Evolutionary conservation across 2,113 vertebrate genomes (phyloP).

Genomic region (Ploceus nigricollis): DNA sequence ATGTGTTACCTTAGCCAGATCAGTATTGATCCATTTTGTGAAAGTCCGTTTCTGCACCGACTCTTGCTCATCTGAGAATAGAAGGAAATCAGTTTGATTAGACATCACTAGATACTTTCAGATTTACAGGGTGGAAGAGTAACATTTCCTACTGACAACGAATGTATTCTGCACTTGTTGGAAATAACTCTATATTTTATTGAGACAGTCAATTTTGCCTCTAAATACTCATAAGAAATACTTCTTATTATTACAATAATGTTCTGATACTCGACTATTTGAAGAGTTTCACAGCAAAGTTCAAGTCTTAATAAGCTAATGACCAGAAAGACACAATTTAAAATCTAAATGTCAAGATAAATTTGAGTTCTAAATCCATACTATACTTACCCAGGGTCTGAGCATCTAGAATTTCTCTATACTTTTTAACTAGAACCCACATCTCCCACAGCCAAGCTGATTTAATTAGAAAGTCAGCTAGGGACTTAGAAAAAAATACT

Average conservation of each 20-base stretch:
- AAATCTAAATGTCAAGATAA: not conserved
- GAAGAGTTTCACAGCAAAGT: not conserved
- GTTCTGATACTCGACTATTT: not conserved
- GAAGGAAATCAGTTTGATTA: conserved; percentile 10
- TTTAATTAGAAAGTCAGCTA: not conserved
- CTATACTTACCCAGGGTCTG: not conserved
- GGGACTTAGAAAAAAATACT: not conserved
- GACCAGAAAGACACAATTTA: not conserved
- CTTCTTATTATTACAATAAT: not conserved
- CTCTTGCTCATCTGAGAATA: conserved; percentile 91
- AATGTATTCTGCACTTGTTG: not conserved
- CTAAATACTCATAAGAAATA: not conserved
- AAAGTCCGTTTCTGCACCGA: conserved; percentile 97
- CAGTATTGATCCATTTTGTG: conserved; percentile 99
- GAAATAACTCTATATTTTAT: not conserved
- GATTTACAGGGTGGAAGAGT: not conserved
- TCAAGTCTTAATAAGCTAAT: not conserved
- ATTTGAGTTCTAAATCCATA: not conserved
- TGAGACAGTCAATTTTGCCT: not conserved
- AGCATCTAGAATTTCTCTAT: not conserved
- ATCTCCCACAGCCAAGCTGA: not conserved
- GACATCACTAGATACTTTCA: not conserved
- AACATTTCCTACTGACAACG: not conserved
- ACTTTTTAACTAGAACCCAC: not conserved
- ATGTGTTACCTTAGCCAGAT: conserved; percentile 90